Evolutionary conservation across 2,113 vertebrate species (phyloP).

Genomic region (Labeo rohita): DNA sequence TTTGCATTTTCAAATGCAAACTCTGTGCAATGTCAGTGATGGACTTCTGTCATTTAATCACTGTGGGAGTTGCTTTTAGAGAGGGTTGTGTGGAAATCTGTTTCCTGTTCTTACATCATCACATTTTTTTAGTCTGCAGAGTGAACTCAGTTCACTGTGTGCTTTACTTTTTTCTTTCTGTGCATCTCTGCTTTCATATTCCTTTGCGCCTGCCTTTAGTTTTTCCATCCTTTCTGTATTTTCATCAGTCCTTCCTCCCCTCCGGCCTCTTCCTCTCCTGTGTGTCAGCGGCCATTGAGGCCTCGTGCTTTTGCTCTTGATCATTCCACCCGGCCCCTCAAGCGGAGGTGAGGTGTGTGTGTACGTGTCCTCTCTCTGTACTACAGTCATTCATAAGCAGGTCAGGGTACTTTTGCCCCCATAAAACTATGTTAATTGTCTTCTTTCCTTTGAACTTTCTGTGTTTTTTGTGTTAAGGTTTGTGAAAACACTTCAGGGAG

Average conservation of each 20-base stretch:
- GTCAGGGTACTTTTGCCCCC: neutral
- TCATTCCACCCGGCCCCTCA: slow-evolving; percentile 72
- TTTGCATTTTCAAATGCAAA: neutral
- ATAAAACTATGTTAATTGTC: neutral
- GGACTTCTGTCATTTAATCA: neutral
- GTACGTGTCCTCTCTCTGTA: neutral
- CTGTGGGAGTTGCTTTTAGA: neutral
- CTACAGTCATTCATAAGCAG: neutral
- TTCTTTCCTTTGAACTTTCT: neutral
- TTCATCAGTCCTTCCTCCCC: slow-evolving; percentile 63
- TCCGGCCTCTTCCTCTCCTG: slow-evolving; percentile 41
- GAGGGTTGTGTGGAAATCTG: neutral
- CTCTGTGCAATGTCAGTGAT: neutral
- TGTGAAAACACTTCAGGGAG: neutral
- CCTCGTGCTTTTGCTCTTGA: slow-evolving; percentile 60
- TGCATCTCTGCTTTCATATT: neutral
- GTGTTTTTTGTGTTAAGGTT: neutral
- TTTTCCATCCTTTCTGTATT: slow-evolving; percentile 66
- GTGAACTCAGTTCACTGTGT: neutral
- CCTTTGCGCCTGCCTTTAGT: slow-evolving; percentile 17
- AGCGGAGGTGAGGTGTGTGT: slow-evolving; percentile 81
- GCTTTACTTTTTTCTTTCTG: slow-evolving; percentile 24
- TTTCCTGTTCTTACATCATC: neutral
- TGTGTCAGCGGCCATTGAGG: slow-evolving; percentile 28
- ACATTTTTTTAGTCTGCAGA: neutral